Evolutionary conservation across 2,113 vertebrate species (phyloP).

Genomic region (Parus major): DNA sequence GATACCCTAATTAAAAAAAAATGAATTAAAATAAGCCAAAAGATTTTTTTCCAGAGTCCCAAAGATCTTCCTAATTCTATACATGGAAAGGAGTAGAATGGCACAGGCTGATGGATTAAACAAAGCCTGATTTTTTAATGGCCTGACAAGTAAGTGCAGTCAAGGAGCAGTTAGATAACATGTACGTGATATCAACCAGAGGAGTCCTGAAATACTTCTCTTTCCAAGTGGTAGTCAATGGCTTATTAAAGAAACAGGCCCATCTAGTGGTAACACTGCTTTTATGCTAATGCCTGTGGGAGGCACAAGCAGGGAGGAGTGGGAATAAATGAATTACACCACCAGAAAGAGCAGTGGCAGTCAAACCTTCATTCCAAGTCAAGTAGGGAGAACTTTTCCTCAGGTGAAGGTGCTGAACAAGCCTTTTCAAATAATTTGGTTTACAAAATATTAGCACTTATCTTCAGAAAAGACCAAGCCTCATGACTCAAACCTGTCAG

Average conservation of each 20-base stretch:
- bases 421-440: neutral
- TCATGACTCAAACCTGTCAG: neutral
- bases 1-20: neutral
- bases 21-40: neutral
- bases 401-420: neutral
- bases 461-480: neutral
- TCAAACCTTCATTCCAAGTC: neutral
- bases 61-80: neutral
- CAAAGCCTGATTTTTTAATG: neutral
- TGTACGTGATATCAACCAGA: neutral
- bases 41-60: neutral
- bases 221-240: neutral
- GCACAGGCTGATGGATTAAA: neutral
- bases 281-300: constrained; percentile 16
- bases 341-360: neutral
- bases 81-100: neutral
- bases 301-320: neutral
- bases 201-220: neutral
- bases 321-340: neutral
- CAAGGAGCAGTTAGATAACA: neutral
- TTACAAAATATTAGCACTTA: neutral
- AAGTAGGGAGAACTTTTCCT: neutral
- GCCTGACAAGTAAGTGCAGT: neutral
- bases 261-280: constrained; percentile 45
- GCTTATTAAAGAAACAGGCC: constrained; percentile 57